Evolutionary conservation across 2,113 vertebrate genomes (phyloP), one percentile per base, ranked within the genome.

Genomic region (Vulpes ferrilata): DNA sequence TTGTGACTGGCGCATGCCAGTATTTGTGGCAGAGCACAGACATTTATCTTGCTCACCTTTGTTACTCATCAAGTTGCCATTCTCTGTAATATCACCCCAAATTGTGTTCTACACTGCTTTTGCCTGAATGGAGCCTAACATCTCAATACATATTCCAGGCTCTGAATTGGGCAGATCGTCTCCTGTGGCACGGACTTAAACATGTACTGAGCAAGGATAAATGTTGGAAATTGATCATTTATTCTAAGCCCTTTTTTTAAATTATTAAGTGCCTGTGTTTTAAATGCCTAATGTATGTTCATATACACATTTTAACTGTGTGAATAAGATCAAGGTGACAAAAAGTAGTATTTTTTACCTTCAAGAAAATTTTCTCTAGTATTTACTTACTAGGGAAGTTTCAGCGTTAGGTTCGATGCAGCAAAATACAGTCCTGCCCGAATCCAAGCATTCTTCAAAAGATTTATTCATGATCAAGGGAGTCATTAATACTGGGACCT

Each of bases 31-130:
- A 13, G 51, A 87, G 43, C 3, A 10, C 2, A 7, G 13, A 15
- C 16, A 17, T 78, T 43, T 27, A 11, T 22, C 60, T 78, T 5
- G 9, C 23, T 12, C 7, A 0, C 11, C 2, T 60, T 22, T 5
- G 1, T 3, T 51, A 53, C 7, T 16, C 9, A 7, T 82, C 0
- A 0, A 11, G 35, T 25, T 19, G 3, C 3, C 9, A 6, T 35
- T 3, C 2, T 0, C 5, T 11, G 23, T 19, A 57, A 35, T 4
- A 10, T 0, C 1, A 0, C 11, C 71, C 64, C 9, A n/a, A 48
- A 48, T 64, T 11, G 51, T 0, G 8, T 53, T 32, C 23, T 2
- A 1, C 23, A 17, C 23, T 6, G 23, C 38, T 71, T 23, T 43
- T 12, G 23, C 25, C 32, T 73, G 16, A 43, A 30, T 10, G n/a